A percentile compares a stretch with the other conserved stretches of the same genome.
Conservation (phyloP, 2,113 vertebrate genomes). For the Mormoops blainvillei region DNA sequence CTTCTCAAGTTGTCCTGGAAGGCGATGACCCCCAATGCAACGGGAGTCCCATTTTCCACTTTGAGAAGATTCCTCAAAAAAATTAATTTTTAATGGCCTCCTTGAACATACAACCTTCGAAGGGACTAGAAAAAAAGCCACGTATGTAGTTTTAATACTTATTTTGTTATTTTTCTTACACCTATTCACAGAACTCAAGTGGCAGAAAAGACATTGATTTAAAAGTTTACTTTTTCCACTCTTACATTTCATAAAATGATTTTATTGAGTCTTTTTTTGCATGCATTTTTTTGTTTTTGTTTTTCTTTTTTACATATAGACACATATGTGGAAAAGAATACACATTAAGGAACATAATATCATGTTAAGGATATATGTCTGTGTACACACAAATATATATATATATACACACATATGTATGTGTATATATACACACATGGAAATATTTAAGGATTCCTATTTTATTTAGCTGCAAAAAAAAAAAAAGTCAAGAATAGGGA, state of each 20-base stretch:
- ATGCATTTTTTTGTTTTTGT: not conserved
- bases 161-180: not conserved
- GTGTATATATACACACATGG: not conserved
- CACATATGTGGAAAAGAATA: not conserved
- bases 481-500: not conserved
- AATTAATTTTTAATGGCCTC: not conserved
- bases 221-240: not conserved
- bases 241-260: not conserved
- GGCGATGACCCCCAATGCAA: not conserved
- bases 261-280: not conserved
- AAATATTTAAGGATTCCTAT: not conserved
- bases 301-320: not conserved
- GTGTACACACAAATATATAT: too few species aligned
- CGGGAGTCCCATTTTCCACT: not conserved
- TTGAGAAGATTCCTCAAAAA: not conserved
- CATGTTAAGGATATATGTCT: not conserved
- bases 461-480: conserved; percentile 1
- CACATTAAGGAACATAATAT: not conserved
- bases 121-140: not conserved
- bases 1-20: not conserved
- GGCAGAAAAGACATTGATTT: not conserved
- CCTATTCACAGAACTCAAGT: not conserved
- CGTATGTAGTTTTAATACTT: not conserved
- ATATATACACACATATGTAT: not conserved
- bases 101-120: not conserved